Percentiles rank a stretch among this genome's conserved stretches.
Evolutionary conservation across 2,888 invertebrate genomes (phyloP).

Genomic region (Lacanobia oleracea): DNA sequence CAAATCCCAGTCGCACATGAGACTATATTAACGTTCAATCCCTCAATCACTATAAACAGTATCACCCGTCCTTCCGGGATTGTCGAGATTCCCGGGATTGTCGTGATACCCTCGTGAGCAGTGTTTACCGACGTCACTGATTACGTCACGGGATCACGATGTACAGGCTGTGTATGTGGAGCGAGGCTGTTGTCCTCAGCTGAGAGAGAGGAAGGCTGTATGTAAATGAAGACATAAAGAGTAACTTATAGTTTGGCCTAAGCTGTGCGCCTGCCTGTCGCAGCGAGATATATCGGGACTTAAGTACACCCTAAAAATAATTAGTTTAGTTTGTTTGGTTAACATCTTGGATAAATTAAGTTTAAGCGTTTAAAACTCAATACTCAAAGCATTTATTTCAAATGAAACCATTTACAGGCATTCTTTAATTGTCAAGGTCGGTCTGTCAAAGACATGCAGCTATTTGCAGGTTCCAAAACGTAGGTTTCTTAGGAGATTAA

Average conservation of each 20-base stretch:
- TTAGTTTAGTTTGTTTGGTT: no score
- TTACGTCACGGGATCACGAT: background rate
- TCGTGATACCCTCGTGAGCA: background rate
- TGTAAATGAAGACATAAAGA: background rate
- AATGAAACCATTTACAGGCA: no score
- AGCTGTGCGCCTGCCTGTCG: no score
- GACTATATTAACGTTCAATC: slow-evolving; percentile 30
- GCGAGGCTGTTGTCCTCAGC: slow-evolving; percentile 18
- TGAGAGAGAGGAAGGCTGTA: background rate
- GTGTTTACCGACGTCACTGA: slow-evolving; percentile 39
- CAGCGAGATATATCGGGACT: background rate
- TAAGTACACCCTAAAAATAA: no score
- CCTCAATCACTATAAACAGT: slow-evolving; percentile 39
- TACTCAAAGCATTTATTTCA: no score
- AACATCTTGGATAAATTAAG: no score
- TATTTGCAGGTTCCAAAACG: no score
- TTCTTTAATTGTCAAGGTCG: no score
- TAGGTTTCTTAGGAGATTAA: no score
- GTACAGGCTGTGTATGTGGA: background rate
- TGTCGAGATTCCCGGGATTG: slow-evolving; percentile 8
- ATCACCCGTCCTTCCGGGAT: slow-evolving; percentile 15
- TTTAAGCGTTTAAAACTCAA: no score
- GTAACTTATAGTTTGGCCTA: background rate
- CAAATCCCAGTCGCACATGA: slow-evolving; percentile 1
- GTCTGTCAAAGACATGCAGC: no score